Conservation (phyloP, 2,113 vertebrate genomes). For the Trichechus manatus region DNA sequence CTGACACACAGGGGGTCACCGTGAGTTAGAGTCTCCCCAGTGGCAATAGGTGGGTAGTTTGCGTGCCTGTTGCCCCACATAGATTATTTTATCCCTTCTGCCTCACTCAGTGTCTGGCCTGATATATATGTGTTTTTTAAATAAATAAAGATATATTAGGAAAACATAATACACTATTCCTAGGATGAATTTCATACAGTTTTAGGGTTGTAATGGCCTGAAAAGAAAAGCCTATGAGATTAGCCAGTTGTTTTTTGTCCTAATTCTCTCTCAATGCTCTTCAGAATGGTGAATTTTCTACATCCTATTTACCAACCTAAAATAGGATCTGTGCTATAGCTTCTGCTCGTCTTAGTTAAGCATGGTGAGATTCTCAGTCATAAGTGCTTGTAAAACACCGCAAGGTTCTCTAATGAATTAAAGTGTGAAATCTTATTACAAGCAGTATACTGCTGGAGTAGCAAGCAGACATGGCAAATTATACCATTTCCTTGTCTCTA, state of each 20-base stretch:
- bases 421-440: constrained; percentile 84
- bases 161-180: background rate
- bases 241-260: background rate
- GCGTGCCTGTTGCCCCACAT: background rate
- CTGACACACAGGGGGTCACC: background rate
- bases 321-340: constrained; percentile 36
- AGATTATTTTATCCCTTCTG: background rate
- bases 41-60: background rate
- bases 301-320: constrained; percentile 54
- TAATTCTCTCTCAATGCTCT: background rate
- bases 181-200: background rate
- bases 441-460: constrained; percentile 62
- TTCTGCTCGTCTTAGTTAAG: constrained; percentile 73
- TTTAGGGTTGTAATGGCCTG: background rate
- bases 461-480: constrained; percentile 74
- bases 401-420: constrained; percentile 79
- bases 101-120: background rate
- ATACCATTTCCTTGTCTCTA: constrained; percentile 61
- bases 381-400: constrained; percentile 81
- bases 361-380: constrained; percentile 74
- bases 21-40: background rate
- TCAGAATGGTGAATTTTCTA: constrained; percentile 16
- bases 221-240: background rate
- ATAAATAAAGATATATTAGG: background rate
- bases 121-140: background rate